Conservation (phyloP, 2,113 vertebrate species). For the Prionailurus viverrinus region DNA sequence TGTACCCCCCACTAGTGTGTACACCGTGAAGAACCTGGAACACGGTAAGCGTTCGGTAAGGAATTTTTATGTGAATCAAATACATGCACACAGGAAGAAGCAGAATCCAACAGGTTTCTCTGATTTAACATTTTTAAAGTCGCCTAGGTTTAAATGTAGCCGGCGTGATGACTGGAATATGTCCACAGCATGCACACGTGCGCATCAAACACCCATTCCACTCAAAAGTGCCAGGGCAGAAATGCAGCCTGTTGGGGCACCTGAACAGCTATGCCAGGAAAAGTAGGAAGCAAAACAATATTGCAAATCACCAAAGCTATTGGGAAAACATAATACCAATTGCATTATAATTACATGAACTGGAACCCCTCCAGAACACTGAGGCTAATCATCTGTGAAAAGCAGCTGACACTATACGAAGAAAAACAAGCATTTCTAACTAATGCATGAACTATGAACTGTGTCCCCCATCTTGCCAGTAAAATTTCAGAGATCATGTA, state of each 20-base stretch:
- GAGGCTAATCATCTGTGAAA: not conserved
- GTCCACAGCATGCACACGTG: not conserved
- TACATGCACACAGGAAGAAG: not conserved
- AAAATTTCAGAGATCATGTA: not conserved
- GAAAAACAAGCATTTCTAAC: not conserved
- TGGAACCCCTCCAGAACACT: not conserved
- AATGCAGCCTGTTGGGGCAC: not conserved
- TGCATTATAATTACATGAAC: not conserved
- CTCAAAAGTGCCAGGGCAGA: not conserved
- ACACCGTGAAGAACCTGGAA: not conserved
- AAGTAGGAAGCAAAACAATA: not conserved
- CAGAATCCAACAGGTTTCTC: not conserved
- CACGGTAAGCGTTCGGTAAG: not conserved
- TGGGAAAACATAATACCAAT: not conserved
- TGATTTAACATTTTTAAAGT: not conserved
- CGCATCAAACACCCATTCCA: not conserved
- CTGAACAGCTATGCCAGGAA: not conserved
- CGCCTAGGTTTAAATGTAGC: not conserved
- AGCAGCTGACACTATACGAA: not conserved
- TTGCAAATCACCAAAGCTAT: not conserved
- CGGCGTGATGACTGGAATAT: not conserved
- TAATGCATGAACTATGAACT: not conserved
- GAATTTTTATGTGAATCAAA: not conserved
- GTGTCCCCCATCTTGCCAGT: not conserved
- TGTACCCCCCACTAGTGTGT: rapidly evolving